A percentile compares a stretch with the other conserved stretches of the same genome.
Conservation (phyloP, 1,140 invertebrate genomes). For the Homalodisca vitripennis region DNA sequence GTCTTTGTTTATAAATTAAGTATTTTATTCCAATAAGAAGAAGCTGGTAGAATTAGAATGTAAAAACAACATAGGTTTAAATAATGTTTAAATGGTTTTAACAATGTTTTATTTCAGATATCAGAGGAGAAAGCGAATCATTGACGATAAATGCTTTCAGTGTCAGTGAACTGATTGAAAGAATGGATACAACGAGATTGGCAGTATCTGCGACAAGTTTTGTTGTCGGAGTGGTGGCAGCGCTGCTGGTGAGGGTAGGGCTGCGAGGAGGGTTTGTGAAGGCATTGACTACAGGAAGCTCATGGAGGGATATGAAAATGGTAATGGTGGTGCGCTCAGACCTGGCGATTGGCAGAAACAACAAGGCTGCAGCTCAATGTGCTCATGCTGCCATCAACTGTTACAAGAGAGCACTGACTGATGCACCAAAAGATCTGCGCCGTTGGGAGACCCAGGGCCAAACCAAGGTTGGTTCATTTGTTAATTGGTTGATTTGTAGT, state of each 20-base stretch:
- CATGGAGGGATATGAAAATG: conserved; percentile 19
- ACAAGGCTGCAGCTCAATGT: conserved; percentile 92
- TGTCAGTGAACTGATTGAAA: too few species aligned
- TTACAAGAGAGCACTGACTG: conserved; percentile 66
- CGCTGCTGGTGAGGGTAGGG: not conserved
- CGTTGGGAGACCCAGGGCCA: conserved; percentile 78
- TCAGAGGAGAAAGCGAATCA: too few species aligned
- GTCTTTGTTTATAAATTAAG: too few species aligned
- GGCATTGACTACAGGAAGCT: too few species aligned
- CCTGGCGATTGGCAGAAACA: conserved; percentile 92
- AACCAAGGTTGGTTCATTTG: conserved; percentile 61
- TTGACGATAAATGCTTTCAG: too few species aligned
- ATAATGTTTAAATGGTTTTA: too few species aligned
- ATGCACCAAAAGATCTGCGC: conserved; percentile 61
- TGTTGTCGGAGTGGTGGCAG: not conserved
- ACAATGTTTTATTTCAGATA: too few species aligned
- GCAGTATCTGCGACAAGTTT: too few species aligned
- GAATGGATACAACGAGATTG: too few species aligned
- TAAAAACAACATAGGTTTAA: too few species aligned
- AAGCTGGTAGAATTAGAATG: too few species aligned
- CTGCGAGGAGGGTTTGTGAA: not conserved
- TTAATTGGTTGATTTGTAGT: not conserved
- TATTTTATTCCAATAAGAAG: too few species aligned
- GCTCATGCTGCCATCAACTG: conserved; percentile 83
- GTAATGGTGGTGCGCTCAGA: conserved; percentile 51